Conservation (phyloP, 2,113 vertebrate genomes). For the Osmerus mordax region DNA sequence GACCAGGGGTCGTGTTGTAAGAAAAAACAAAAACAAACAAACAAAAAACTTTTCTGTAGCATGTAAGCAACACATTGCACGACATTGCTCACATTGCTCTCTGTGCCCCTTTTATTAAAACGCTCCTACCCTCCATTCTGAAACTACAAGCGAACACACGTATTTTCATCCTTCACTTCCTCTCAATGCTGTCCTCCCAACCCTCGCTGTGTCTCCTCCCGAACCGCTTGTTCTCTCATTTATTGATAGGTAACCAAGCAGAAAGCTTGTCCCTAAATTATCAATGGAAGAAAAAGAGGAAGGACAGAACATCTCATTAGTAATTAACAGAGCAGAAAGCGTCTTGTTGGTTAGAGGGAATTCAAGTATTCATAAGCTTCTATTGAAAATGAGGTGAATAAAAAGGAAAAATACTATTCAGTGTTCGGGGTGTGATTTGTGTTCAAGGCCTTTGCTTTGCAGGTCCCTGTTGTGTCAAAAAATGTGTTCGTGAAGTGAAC, state of each 20-base stretch:
- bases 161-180: neutral
- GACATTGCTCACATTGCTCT: no score
- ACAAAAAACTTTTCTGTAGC: no score
- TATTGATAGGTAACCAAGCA: constrained; percentile 82
- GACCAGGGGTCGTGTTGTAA: no score
- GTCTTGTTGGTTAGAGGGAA: constrained; percentile 56
- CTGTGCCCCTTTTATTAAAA: no score
- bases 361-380: constrained; percentile 39
- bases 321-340: constrained; percentile 82
- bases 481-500: neutral
- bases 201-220: constrained; percentile 57
- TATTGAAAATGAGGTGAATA: constrained; percentile 14
- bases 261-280: constrained; percentile 71
- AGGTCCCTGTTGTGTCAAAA: constrained; percentile 4
- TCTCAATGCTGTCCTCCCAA: constrained; percentile 43
- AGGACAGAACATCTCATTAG: constrained; percentile 58
- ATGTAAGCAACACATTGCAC: no score
- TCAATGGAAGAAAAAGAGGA: constrained; percentile 68
- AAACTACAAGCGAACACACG: no score
- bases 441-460: neutral
- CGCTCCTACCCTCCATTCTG: no score
- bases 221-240: constrained; percentile 65
- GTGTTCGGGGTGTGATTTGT: constrained; percentile 22
- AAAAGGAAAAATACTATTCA: neutral
- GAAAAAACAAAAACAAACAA: no score